Base-by-base conservation (phyloP, 2,113 vertebrate species). In the Thymallus thymallus region DNA sequence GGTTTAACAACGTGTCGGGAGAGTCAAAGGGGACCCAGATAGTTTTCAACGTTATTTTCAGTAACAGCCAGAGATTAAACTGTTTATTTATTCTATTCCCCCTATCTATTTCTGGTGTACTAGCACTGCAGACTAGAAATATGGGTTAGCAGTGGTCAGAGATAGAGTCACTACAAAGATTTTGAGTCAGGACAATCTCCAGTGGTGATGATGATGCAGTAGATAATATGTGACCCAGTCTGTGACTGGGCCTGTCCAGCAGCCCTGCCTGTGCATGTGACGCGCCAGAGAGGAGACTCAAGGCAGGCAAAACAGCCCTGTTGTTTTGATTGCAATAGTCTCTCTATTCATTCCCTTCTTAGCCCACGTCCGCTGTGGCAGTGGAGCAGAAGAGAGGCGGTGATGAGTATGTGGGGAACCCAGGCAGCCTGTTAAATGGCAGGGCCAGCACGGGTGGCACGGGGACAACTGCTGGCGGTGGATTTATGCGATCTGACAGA, bases 241-340 rank as follows among this genome's bases (percentile, higher is more conserved):
- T 71, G 32, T 14, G 41, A 66, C 64, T 72, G 58, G 63, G 74
- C 30, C 45, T 72, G 48, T 58, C 69, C 72, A 60, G 30, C 72
- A 48, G 30, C 14, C 55, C 32, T 41, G 56, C 45, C 18, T 35
- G 46, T 12, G 35, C 35, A 41, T 41, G 35, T 76, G 48, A 58
- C n/a, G 61, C 30, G 60, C 9, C 55, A 78, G 60, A 76, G 56
- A 70, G 66, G 23, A 48, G 72, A 76, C 29, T 20, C 24, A 51
- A 71, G 24, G 22, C 10, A 41, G 29, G n/a, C 51, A 10, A 61
- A 68, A 68, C 41, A 2, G 20, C 73, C 32, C 66, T 32, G 68
- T 77, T 76, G 76, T 83, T 79, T 80, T 65, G 69, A 73, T 74
- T 78, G 71, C 66, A 51, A 62, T 29, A 68, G 64, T 75, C 23